phyloP scores from a whole-genome alignment of 2,888 invertebrate genomes.

The Pristionchus arcanus region DNA sequence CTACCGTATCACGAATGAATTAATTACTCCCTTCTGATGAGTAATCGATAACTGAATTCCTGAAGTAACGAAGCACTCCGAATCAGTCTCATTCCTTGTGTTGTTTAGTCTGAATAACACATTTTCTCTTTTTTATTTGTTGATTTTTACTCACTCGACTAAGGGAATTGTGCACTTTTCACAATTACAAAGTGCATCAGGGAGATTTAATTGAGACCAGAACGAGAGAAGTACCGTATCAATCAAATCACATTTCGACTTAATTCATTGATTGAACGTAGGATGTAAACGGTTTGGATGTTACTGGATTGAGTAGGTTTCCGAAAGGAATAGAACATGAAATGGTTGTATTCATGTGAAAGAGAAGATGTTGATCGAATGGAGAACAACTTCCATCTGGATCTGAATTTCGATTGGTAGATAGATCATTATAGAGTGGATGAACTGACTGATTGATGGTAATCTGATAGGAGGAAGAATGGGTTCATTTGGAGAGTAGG shows the following conservation, averaged over 20 bases:
- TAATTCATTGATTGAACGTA: background rate
- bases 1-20: slow-evolving; percentile 25
- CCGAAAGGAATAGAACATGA: background rate
- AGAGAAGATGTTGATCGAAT: slow-evolving; percentile 16
- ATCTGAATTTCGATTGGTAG: slow-evolving; percentile 28
- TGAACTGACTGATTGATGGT: background rate
- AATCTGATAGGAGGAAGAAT: slow-evolving; percentile 38
- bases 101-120: background rate
- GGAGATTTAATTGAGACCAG: slow-evolving; percentile 20
- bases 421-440: background rate
- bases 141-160: background rate
- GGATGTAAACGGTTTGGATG: background rate
- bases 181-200: slow-evolving; percentile 44
- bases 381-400: slow-evolving; percentile 19
- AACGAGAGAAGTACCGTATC: slow-evolving; percentile 42
- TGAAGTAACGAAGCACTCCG: background rate
- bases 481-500: slow-evolving; percentile 40
- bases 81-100: background rate
- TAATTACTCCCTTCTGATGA: slow-evolving; percentile 18
- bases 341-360: background rate
- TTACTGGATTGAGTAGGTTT: slow-evolving; percentile 21
- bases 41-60: slow-evolving; percentile 29
- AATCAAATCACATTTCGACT: slow-evolving; percentile 5
- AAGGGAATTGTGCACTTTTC: slow-evolving; percentile 17
- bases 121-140: background rate